Conservation (phyloP, 2,888 invertebrate genomes). For the Brachylomia viminalis region DNA sequence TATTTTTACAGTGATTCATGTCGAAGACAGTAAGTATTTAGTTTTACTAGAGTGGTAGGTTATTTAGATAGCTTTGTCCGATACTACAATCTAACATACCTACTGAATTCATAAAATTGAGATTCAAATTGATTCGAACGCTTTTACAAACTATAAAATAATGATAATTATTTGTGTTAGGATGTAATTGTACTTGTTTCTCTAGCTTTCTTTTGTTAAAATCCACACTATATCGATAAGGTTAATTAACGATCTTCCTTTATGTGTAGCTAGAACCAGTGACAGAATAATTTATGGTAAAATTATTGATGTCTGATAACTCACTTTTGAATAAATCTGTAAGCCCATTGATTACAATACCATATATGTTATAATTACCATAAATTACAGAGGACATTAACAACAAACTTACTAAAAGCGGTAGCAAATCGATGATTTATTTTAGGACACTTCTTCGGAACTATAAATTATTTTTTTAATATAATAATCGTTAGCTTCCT, state of each 20-base stretch:
- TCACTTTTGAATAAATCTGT: slow-evolving; percentile 38
- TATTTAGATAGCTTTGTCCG: slow-evolving; percentile 8
- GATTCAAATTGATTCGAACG: neutral
- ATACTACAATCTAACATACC: slow-evolving; percentile 13
- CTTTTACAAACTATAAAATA: neutral
- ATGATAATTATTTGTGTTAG: neutral
- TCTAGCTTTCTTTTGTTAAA: neutral
- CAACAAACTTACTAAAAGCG: slow-evolving; percentile 72
- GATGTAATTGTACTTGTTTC: neutral
- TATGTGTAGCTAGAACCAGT: slow-evolving; percentile 17
- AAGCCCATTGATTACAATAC: slow-evolving; percentile 49
- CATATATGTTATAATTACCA: slow-evolving; percentile 61
- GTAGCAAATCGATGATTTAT: slow-evolving; percentile 72
- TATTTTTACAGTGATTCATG: slow-evolving; percentile 48
- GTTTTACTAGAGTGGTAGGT: slow-evolving; percentile 20
- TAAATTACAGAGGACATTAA: slow-evolving; percentile 70
- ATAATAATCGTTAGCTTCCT: slow-evolving; percentile 61
- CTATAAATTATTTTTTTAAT: slow-evolving; percentile 75
- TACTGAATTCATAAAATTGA: slow-evolving; percentile 23
- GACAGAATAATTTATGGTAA: slow-evolving; percentile 42
- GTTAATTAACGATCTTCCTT: slow-evolving; percentile 15
- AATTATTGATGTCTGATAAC: slow-evolving; percentile 39
- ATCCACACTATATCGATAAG: neutral
- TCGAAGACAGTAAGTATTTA: slow-evolving; percentile 12
- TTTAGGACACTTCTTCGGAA: slow-evolving; percentile 72